Evolutionary conservation across 2,113 vertebrate genomes (phyloP), one percentile per base, ranked within the genome.

Genomic region (Coracopsis vasa): DNA sequence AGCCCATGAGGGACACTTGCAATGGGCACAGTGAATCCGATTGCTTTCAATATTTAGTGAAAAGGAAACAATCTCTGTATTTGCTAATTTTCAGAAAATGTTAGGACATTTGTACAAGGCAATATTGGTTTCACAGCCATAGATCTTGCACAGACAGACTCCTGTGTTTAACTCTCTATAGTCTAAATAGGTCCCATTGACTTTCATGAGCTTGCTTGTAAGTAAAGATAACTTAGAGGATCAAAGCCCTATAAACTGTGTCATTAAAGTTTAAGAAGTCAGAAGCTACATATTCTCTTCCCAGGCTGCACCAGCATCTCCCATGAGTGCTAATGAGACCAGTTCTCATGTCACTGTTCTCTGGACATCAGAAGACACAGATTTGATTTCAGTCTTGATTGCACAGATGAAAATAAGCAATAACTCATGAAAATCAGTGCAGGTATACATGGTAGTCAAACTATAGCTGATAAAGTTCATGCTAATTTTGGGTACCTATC

Each of bases 191-290:
- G 85, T 74, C 18, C 93, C 75, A 96, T 94, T 96, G 96, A 96
- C 94, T 97, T 96, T 96, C 95, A 96, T 96, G 92, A 96, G 90
- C 42, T 81, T 92, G 64, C 94, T 95, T 94, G 93, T 94, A 91
- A 96, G 93, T 96, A 96, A 95, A 95, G 96, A 95, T 91, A 95
- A 97, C 91, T 96, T 96, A 95, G 61, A 96, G 82, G 90, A 96
- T 96, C 94, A 96, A 96, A 96, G 94, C 88, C 60, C 95, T 73
- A 42, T 93, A 97, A 96, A 96, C 85, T 88, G 88, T 94, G 74
- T 94, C 94, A 96, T 96, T 97, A 96, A 97, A 96, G 93, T 97
- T 96, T 96, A 96, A 97, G 95, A 86, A 95, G 90, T 94, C 79
- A 86, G 92, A 83, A 97, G 82, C 60, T 95, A 35, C 69, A 88